Percentiles rank a stretch among this genome's conserved stretches.
Evolutionary conservation across 2,888 invertebrate species (phyloP).

Genomic region (Drosophila ustulata): DNA sequence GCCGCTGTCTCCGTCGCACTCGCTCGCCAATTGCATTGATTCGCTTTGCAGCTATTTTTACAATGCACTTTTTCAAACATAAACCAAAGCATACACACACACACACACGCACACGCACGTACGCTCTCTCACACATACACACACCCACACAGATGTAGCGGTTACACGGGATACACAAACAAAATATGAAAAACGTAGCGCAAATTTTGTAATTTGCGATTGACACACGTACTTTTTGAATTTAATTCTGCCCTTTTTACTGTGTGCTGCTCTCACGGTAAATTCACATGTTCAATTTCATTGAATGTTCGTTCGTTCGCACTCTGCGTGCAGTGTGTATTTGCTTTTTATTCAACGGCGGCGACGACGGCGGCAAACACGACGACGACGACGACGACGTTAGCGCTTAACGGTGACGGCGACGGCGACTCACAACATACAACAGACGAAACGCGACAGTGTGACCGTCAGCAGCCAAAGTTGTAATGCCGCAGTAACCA

Average conservation of each 20-base stretch:
- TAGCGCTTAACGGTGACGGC: conserved; percentile 9
- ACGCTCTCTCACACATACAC: not conserved
- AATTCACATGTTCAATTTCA: conserved; percentile 25
- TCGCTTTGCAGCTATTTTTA: conserved; percentile 47
- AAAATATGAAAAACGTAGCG: conserved; percentile 13
- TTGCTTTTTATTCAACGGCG: conserved; percentile 2
- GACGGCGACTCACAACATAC: conserved; percentile 40
- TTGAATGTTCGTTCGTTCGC: conserved; percentile 13
- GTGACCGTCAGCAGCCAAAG: conserved; percentile 26
- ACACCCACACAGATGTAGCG: conserved; percentile 13
- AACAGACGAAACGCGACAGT: conserved; percentile 17
- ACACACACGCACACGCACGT: conserved; percentile 16
- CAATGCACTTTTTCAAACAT: conserved; percentile 56
- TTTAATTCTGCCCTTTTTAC: not conserved
- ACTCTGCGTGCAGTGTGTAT: conserved; percentile 19
- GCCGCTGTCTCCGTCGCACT: not conserved
- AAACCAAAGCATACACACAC: conserved; percentile 34
- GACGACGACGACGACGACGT: conserved; percentile 12
- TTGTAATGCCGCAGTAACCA: not conserved
- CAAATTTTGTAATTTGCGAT: conserved; percentile 10
- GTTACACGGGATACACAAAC: conserved; percentile 23
- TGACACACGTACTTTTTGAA: conserved; percentile 13
- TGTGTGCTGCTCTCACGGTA: conserved; percentile 4
- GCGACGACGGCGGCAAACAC: conserved; percentile 7
- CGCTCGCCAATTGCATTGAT: conserved; percentile 20